Conservation (phyloP, 2,888 invertebrate genomes). For the Eueremaeus valkanovi region DNA sequence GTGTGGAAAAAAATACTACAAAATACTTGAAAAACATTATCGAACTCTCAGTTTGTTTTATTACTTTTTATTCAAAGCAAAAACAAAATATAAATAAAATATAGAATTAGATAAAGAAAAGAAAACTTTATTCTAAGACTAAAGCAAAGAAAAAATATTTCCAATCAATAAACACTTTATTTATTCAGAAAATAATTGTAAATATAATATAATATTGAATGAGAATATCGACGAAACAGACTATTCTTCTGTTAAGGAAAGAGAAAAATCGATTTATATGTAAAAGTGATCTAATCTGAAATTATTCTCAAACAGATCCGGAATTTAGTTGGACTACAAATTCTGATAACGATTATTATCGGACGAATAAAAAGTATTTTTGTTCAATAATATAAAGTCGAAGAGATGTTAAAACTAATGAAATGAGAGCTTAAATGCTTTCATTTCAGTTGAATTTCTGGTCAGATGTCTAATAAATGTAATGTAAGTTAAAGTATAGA, state of each 20-base stretch:
- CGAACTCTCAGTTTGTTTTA: neutral
- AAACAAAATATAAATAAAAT: neutral
- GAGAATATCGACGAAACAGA: too few relatives aligned
- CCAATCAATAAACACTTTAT: neutral
- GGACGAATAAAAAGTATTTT: too few relatives aligned
- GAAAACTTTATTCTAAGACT: neutral
- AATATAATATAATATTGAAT: too few relatives aligned
- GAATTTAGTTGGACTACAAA: neutral
- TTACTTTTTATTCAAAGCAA: too few relatives aligned
- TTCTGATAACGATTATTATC: neutral
- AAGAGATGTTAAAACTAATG: neutral
- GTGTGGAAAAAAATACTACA: neutral
- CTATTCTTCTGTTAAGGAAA: too few relatives aligned
- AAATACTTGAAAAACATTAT: neutral
- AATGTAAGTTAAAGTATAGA: neutral
- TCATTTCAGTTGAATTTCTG: neutral
- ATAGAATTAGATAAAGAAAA: too few relatives aligned
- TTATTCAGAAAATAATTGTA: neutral
- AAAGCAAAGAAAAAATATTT: neutral
- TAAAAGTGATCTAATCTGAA: too few relatives aligned
- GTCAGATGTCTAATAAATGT: neutral
- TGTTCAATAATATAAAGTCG: neutral
- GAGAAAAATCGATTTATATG: too few relatives aligned
- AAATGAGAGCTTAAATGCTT: neutral
- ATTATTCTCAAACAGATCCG: too few relatives aligned